These are phyloP conservation scores for Sminthopsis crassicaudata DNA, from an alignment of 2,113 vertebrate species.

Conservation along the genomic window DNA sequence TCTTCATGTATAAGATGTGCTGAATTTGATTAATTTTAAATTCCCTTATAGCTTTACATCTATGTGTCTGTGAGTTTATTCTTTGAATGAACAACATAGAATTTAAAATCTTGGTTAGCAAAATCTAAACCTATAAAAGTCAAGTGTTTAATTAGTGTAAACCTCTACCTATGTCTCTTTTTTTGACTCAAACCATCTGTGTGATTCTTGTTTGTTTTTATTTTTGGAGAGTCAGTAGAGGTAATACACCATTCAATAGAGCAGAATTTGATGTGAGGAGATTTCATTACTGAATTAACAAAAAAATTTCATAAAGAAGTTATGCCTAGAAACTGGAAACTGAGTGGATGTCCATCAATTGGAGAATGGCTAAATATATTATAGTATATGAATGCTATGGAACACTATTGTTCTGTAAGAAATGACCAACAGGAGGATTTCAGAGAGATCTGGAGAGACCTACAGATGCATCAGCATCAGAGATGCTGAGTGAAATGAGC, in stretches of 20 bases:
- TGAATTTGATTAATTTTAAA: neutral
- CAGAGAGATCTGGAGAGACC: too few species aligned
- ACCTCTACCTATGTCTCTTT: neutral
- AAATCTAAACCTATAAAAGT: neutral
- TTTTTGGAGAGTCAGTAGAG: neutral
- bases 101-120: conserved; percentile 35
- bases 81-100: conserved; percentile 21
- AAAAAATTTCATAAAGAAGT: neutral
- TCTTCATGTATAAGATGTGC: neutral
- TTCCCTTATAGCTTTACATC: neutral
- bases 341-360: too few species aligned
- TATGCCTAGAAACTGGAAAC: neutral
- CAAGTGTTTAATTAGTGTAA: neutral
- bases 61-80: neutral
- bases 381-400: too few species aligned
- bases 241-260: neutral
- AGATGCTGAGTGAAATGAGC: too few species aligned
- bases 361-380: too few species aligned
- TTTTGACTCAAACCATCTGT: neutral
- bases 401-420: too few species aligned
- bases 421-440: too few species aligned
- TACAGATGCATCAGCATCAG: too few species aligned
- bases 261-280: neutral
- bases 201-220: neutral
- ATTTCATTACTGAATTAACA: neutral